Evolutionary conservation across 2,888 invertebrate species (phyloP).

Genomic region (Eupeodes latifasciatus): DNA sequence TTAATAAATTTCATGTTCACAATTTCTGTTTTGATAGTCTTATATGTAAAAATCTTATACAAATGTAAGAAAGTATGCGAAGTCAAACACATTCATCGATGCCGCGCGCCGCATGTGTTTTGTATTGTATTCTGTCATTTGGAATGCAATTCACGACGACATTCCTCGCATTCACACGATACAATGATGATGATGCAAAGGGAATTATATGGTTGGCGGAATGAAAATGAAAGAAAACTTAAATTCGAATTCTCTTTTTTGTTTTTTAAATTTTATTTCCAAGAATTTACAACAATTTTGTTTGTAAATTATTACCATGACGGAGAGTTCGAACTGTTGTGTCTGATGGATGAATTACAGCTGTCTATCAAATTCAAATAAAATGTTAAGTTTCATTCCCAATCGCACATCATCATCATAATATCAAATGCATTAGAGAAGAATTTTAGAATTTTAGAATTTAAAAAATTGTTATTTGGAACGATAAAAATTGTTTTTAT

Average conservation of each 20-base stretch:
- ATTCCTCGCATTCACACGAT: slow-evolving; percentile 25
- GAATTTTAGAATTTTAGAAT: slow-evolving; percentile 34
- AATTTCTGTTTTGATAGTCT: neutral
- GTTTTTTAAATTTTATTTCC: slow-evolving; percentile 43
- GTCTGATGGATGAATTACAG: slow-evolving; percentile 59
- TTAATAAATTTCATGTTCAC: slow-evolving; percentile 31
- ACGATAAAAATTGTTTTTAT: slow-evolving; percentile 29
- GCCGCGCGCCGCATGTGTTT: neutral
- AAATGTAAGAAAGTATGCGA: slow-evolving; percentile 4
- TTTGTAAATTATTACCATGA: slow-evolving; percentile 42
- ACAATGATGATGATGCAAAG: neutral
- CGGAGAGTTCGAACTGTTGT: neutral
- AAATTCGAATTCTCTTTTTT: too few species aligned
- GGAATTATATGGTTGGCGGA: slow-evolving; percentile 7
- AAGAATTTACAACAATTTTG: slow-evolving; percentile 53
- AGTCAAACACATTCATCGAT: slow-evolving; percentile 3
- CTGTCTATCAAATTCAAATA: slow-evolving; percentile 70
- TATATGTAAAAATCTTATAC: slow-evolving; percentile 18
- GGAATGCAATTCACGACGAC: slow-evolving; percentile 62
- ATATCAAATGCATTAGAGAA: neutral
- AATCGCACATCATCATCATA: slow-evolving; percentile 16
- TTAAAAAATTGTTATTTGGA: slow-evolving; percentile 25
- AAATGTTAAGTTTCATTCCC: slow-evolving; percentile 42
- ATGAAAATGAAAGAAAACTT: slow-evolving; percentile 48
- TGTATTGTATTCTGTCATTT: slow-evolving; percentile 36